phyloP scores from a whole-genome alignment of 2,888 invertebrate species.

The Oligia strigilis region DNA sequence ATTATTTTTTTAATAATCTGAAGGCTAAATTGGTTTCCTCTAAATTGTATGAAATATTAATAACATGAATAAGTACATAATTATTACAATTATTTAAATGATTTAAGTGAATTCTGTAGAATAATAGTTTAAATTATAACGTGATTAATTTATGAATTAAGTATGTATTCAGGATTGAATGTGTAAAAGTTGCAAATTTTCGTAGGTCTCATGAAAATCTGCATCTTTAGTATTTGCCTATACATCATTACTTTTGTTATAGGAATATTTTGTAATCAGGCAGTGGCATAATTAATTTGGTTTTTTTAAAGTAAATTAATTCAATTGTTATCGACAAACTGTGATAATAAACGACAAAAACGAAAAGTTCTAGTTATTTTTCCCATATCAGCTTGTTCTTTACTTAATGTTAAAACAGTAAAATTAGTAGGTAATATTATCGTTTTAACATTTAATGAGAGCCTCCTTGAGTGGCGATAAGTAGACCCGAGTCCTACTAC shows the following conservation, averaged over 20 bases:
- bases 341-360: constrained; percentile 80
- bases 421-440: background rate
- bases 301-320: constrained; percentile 60
- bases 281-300: constrained; percentile 55
- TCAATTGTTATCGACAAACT: constrained; percentile 77
- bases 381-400: background rate
- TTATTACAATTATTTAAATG: constrained; percentile 54
- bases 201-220: constrained; percentile 78
- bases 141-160: constrained; percentile 60
- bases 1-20: constrained; percentile 56
- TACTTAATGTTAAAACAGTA: too few species aligned
- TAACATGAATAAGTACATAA: constrained; percentile 29
- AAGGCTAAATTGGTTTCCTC: constrained; percentile 67
- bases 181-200: constrained; percentile 79
- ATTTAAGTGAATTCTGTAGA: constrained; percentile 44
- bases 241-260: constrained; percentile 44
- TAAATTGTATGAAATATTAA: constrained; percentile 57
- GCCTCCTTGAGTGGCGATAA: background rate
- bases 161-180: constrained; percentile 49
- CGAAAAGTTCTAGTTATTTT: constrained; percentile 22
- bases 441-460: background rate
- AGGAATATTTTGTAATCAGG: constrained; percentile 51
- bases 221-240: constrained; percentile 73
- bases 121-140: constrained; percentile 58
- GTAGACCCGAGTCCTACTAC: background rate